Conservation (phyloP, 2,888 invertebrate species). For the Phyllotreta striolata region DNA sequence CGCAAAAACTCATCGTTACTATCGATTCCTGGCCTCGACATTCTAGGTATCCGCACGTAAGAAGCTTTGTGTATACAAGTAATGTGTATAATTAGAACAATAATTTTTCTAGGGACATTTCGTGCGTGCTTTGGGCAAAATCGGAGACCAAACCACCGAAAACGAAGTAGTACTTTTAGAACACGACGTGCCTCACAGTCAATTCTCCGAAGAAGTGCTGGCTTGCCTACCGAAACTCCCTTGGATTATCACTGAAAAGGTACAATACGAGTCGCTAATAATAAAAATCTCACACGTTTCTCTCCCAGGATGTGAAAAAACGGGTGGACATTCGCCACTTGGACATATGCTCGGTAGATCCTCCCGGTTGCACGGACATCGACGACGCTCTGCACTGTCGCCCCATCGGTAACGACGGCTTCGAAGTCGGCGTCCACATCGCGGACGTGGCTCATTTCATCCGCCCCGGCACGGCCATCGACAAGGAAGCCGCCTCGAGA, state of each 20-base stretch:
- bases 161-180: conserved; percentile 96
- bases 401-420: conserved; percentile 73
- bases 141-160: conserved; percentile 95
- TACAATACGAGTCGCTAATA: conserved; percentile 56
- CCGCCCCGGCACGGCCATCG: conserved; percentile 89
- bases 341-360: conserved; percentile 94
- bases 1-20: conserved; percentile 92
- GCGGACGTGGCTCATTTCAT: conserved; percentile 99
- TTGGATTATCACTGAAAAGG: conserved; percentile 87
- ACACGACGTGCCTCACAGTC: conserved; percentile 95
- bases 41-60: conserved; percentile 85
- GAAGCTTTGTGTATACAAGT: conserved; percentile 25
- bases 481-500: conserved; percentile 90
- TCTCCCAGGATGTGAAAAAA: conserved; percentile 73
- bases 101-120: conserved; percentile 79
- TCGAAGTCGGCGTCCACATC: conserved; percentile 95
- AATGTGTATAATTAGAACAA: not conserved
- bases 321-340: conserved; percentile 86
- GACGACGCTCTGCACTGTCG: conserved; percentile 97
- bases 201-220: conserved; percentile 94
- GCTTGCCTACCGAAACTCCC: conserved; percentile 89
- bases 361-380: conserved; percentile 98
- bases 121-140: conserved; percentile 88
- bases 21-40: conserved; percentile 96
- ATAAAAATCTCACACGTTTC: conserved; percentile 10